These are phyloP conservation scores for Vimba vimba DNA, from an alignment of 2,113 vertebrate species.

Conservation along the genomic window DNA sequence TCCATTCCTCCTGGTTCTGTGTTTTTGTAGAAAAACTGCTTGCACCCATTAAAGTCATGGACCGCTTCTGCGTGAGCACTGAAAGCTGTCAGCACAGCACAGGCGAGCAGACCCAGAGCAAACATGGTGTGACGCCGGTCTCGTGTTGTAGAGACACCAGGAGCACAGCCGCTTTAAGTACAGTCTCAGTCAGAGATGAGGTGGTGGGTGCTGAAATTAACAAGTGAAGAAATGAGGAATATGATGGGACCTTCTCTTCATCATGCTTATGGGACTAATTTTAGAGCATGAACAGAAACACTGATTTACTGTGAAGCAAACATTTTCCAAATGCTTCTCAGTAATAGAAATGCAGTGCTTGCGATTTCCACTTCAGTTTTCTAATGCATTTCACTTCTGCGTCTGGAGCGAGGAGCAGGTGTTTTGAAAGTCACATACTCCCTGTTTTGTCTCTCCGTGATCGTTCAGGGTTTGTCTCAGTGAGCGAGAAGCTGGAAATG, in stretches of 20 bases:
- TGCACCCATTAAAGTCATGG: background rate
- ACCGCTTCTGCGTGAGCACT: too few species aligned
- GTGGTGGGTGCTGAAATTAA: background rate
- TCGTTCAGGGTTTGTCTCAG: too few species aligned
- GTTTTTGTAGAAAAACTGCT: background rate
- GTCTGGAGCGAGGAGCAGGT: too few species aligned
- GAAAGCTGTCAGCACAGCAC: background rate
- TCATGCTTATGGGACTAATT: background rate
- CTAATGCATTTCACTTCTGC: background rate
- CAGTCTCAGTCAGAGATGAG: background rate
- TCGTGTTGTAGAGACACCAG: background rate
- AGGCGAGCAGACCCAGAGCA: background rate
- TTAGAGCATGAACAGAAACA: background rate
- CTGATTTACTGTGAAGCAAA: background rate
- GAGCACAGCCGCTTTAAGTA: background rate
- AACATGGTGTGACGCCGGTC: background rate
- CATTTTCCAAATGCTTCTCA: too few species aligned
- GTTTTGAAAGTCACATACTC: too few species aligned
- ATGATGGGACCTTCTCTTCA: background rate
- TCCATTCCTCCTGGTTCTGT: slow-evolving; percentile 22
- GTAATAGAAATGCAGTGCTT: background rate
- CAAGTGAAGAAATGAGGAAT: background rate
- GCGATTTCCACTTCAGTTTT: background rate
- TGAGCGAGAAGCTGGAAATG: too few species aligned
- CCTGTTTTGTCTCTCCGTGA: too few species aligned